Evolutionary conservation across 1,140 invertebrate species (phyloP).

Genomic region (Brachionus calyciflorus): DNA sequence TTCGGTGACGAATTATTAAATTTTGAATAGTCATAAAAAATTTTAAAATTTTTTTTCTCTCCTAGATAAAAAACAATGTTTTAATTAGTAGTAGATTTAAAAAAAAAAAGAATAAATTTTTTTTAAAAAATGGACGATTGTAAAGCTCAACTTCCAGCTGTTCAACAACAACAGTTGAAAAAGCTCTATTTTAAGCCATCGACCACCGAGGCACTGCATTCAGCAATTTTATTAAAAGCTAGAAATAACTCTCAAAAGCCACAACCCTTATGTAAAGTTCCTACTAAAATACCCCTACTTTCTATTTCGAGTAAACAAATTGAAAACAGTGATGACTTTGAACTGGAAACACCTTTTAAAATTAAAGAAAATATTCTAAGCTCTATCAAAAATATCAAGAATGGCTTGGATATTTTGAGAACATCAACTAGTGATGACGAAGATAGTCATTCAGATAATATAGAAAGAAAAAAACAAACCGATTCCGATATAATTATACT

Average conservation of each 20-base stretch:
- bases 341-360: conserved; percentile 14
- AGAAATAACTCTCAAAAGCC: not conserved
- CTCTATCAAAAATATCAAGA: conserved; percentile 11
- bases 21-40: no score
- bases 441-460: conserved; percentile 3
- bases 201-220: conserved; percentile 7
- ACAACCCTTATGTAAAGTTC: not conserved
- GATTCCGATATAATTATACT: conserved; percentile 7
- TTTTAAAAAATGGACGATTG: conserved; percentile 3
- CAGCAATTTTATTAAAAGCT: conserved; percentile 14
- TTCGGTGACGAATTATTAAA: no score
- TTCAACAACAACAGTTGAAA: conserved; percentile 12
- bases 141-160: not conserved
- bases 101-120: no score
- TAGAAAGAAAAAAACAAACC: conserved; percentile 36
- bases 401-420: not conserved
- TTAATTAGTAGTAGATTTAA: no score
- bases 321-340: not conserved
- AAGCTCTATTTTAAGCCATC: conserved; percentile 32
- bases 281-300: not conserved
- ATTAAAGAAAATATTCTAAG: conserved; percentile 33
- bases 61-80: no score
- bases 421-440: conserved; percentile 20
- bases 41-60: no score
- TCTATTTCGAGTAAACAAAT: not conserved